Evolutionary conservation across 2,888 invertebrate genomes (phyloP).

Genomic region (Drosophila quinaria): DNA sequence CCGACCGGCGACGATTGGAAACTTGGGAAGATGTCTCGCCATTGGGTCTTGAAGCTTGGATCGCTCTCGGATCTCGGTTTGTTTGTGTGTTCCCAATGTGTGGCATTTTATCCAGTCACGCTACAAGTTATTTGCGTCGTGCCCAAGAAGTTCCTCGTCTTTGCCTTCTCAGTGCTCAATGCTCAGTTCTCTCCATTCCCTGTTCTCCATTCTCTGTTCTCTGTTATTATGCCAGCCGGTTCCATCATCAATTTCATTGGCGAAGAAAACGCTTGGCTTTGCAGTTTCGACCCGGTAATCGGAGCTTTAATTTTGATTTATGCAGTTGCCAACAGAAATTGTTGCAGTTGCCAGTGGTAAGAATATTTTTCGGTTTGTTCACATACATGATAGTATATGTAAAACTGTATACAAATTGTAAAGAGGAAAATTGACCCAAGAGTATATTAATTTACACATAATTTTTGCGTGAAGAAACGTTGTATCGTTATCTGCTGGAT

Average conservation of each 20-base stretch:
- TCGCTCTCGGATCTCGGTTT: slow-evolving; percentile 1
- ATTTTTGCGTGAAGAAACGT: too few relatives aligned
- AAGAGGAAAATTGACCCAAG: neutral
- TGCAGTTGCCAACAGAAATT: slow-evolving; percentile 65
- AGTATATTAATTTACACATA: too few relatives aligned
- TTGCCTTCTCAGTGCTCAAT: slow-evolving; percentile 41
- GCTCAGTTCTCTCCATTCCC: slow-evolving; percentile 60
- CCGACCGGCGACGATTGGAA: slow-evolving; percentile 68
- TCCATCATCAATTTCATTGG: slow-evolving; percentile 62
- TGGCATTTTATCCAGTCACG: slow-evolving; percentile 79
- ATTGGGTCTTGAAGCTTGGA: slow-evolving; percentile 26
- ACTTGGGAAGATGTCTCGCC: slow-evolving; percentile 68
- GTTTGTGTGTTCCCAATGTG: slow-evolving; percentile 40
- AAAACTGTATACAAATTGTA: neutral
- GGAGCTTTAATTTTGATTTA: slow-evolving; percentile 70
- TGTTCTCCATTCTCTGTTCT: slow-evolving; percentile 57
- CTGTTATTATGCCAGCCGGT: slow-evolving; percentile 80
- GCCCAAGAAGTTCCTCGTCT: slow-evolving; percentile 42
- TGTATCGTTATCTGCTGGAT: too few relatives aligned
- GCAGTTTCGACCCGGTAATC: slow-evolving; percentile 66
- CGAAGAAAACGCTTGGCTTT: slow-evolving; percentile 44
- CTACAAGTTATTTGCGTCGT: slow-evolving; percentile 79
- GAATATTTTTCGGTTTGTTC: neutral
- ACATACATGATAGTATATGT: neutral
- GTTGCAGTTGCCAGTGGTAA: slow-evolving; percentile 31